These are phyloP conservation scores for Telmatherina bonti DNA, from an alignment of 2,797 vertebrate genomes.

Conservation along the genomic window DNA sequence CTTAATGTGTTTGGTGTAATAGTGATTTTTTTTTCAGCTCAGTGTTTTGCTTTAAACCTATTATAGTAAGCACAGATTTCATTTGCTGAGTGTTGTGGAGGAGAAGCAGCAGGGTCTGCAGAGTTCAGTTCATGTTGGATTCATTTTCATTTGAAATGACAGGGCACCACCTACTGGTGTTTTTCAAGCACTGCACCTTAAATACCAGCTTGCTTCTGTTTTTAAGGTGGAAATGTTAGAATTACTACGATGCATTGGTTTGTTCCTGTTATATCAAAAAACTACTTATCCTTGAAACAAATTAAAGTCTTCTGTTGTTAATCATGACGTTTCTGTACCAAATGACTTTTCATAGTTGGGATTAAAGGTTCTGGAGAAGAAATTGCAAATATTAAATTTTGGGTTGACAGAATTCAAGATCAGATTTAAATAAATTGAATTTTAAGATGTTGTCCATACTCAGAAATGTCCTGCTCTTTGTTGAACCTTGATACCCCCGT, in stretches of 20 bases:
- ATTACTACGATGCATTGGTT: neutral
- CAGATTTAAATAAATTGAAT: neutral
- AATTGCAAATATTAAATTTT: too few relatives aligned
- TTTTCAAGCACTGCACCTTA: too few relatives aligned
- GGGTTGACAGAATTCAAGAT: neutral
- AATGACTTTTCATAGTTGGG: too few relatives aligned
- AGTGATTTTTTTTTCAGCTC: slow-evolving; percentile 9
- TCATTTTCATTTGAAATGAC: slow-evolving; percentile 46
- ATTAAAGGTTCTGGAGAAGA: too few relatives aligned
- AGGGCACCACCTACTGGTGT: slow-evolving; percentile 64
- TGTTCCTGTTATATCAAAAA: neutral
- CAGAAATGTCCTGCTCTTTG: neutral
- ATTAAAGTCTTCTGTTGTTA: neutral
- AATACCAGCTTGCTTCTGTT: neutral
- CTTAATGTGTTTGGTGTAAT: slow-evolving; percentile 42
- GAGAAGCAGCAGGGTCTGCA: neutral
- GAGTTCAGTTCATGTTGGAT: neutral
- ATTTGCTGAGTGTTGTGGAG: neutral
- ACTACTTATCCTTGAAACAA: neutral
- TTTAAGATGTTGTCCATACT: neutral
- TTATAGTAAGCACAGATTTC: slow-evolving; percentile 15
- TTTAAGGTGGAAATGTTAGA: neutral
- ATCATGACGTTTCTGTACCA: neutral
- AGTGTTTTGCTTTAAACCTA: slow-evolving; percentile 18
- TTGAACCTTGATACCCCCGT: neutral